Base-by-base conservation (phyloP, 2,888 invertebrate genomes). In the Trachelus iudaicus region DNA sequence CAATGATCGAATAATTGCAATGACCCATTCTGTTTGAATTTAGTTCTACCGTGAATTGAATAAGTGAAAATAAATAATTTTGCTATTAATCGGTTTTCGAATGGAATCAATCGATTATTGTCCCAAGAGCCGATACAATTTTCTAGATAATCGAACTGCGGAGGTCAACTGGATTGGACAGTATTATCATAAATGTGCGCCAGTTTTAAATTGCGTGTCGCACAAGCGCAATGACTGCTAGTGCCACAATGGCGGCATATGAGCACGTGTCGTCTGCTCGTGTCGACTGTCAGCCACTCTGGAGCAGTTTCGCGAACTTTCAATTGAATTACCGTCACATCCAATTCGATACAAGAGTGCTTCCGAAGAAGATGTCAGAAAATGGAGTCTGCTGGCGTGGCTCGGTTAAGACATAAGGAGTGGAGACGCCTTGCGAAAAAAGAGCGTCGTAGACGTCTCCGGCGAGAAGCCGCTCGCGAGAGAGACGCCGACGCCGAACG, bases 351-450 rank as follows among this genome's bases (percentile, higher is more conserved):
- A 23, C 2, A 23, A 23, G 23, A 56, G 23, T 23, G 23, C 23
- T 56, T 56, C 23, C 56, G 56, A 56, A 56, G 56, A 56, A 56
- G 9, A 56, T 56, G 56, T 23, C 56, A 56, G 9, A 23, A 56
- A 56, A 56, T 56, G 56, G 56, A 56, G 56, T 56, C 9, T 23
- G 6, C 56, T 56, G 56, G 56, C 15, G 23, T 23, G 23, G 56
- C 56, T 56, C 23, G 79, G 69, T 71, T 83, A 89, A 94, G 94
- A 85, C 95, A 95, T 90, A 93, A 93, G 86, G 93, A 94, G 88
- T 96, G 96, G 96, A 94, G 97, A 85, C 95, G 94, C 91, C 86
- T 94, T 81, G 95, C 94, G 0, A 97, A 96, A 92, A 96, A 94
- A 87, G 92, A 94, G 85, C 94, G 96, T 91, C 93, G 97, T 80